phyloP scores from a whole-genome alignment of 2,888 invertebrate species.

The Leucoma salicis region DNA sequence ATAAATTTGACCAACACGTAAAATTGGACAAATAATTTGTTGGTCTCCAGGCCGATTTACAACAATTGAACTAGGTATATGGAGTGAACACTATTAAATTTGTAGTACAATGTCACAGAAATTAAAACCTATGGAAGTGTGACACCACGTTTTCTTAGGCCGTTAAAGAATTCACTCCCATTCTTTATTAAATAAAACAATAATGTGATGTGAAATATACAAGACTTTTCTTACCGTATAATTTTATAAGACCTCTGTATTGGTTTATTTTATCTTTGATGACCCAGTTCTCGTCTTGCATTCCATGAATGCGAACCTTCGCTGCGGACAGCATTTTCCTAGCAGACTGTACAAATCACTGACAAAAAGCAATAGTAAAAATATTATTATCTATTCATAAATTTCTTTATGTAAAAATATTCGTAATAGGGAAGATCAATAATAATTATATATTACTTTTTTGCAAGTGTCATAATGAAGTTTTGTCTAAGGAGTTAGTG shows the following conservation, averaged over 20 bases:
- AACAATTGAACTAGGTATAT: no score
- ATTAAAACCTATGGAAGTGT: no score
- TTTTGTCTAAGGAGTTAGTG: background rate
- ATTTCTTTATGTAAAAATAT: background rate
- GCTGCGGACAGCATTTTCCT: constrained; percentile 81
- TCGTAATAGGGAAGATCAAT: background rate
- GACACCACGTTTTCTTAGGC: no score
- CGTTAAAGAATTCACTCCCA: no score
- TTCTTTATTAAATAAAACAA: background rate
- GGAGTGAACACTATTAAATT: no score
- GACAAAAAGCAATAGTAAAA: background rate
- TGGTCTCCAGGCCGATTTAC: no score
- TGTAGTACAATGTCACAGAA: no score
- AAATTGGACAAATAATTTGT: no score
- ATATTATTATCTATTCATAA: background rate
- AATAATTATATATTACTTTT: background rate
- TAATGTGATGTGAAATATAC: background rate
- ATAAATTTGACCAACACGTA: no score
- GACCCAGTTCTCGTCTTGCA: constrained; percentile 85
- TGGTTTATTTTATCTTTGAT: constrained; percentile 85
- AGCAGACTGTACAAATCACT: background rate
- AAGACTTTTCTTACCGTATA: constrained; percentile 79
- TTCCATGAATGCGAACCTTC: constrained; percentile 83
- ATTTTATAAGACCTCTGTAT: constrained; percentile 84
- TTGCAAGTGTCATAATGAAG: background rate